A percentile compares a stretch with the other conserved stretches of the same genome.
phyloP scores from a whole-genome alignment of 2,888 invertebrate species.

The Salticus scenicus region DNA sequence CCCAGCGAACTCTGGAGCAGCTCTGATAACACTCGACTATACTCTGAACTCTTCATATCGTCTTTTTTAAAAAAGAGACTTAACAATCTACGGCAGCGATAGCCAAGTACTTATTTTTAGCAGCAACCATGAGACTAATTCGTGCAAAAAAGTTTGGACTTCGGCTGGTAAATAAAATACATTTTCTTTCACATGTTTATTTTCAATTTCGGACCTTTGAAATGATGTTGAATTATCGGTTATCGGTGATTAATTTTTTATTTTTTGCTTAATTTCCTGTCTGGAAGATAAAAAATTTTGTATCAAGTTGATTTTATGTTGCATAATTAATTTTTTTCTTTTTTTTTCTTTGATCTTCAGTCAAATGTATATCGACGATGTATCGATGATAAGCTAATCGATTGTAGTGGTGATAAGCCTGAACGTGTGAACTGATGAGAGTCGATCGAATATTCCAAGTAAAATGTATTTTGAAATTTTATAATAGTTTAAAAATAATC shows the following conservation, averaged over 20 bases:
- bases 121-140: not conserved
- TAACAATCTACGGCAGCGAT: not conserved
- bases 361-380: no score
- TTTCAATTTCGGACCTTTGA: constrained; percentile 1
- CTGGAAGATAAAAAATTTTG: not conserved
- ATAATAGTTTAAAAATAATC: no score
- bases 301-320: not conserved
- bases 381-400: no score
- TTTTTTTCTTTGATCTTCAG: no score
- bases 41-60: constrained; percentile 41
- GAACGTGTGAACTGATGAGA: no score
- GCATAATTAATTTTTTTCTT: no score
- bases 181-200: constrained; percentile 1
- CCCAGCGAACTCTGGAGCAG: not conserved
- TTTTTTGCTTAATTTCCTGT: not conserved
- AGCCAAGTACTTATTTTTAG: not conserved
- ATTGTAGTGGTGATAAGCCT: no score
- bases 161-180: not conserved
- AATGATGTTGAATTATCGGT: not conserved
- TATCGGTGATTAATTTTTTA: not conserved
- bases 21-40: constrained; percentile 35
- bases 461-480: no score
- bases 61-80: not conserved
- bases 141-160: not conserved
- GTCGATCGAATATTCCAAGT: no score